Evolutionary conservation across 2,113 vertebrate genomes (phyloP), one percentile per base, ranked within the genome.

Genomic region (Phocoena phocoena): DNA sequence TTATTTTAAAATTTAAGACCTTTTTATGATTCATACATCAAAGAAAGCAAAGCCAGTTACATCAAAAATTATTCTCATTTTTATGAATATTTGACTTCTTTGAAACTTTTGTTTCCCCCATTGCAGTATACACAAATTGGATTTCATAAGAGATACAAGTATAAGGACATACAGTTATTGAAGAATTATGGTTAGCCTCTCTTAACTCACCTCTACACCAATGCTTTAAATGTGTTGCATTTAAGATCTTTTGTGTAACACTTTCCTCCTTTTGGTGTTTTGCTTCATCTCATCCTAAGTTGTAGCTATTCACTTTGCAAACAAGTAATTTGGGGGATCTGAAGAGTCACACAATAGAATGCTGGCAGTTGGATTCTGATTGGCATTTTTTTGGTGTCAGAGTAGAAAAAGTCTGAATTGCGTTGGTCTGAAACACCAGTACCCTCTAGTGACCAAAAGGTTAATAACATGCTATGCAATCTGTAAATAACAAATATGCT

Each of bases 361-460:
- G 8, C 21, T 62, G 21, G 15, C 62, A 65, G 20, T 6, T 31
- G 50, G 17, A 25, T 73, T 82, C 41, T 41, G 79, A 8, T 11
- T 65, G 28, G 31, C 58, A 58, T 23, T n/a, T 53, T 60, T 80
- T 60, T 33, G n/a, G 2, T 80, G 58, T 36, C 76, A 38, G 20
- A 60, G 13, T n/a, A 21, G 28, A 31, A 41, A 44, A 0, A 26
- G 17, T 28, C 63, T 62, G 55, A 81, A 68, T 38, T 86, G 55
- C n/a, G 28, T 77, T 96, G 58, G 2, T 90, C 65, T 94, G 88
- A 89, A 81, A 70, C 95, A 93, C 44, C 4, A 97, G 62, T 70
- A 41, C 97, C 98, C 97, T 81, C 97, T 93, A 90, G 97, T 95
- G 98, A 79, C 62, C 10, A 36, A 36, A 76, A 77, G 63, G 36